Conservation (phyloP, 2,797 vertebrate species). For the Prunella strophiata region DNA sequence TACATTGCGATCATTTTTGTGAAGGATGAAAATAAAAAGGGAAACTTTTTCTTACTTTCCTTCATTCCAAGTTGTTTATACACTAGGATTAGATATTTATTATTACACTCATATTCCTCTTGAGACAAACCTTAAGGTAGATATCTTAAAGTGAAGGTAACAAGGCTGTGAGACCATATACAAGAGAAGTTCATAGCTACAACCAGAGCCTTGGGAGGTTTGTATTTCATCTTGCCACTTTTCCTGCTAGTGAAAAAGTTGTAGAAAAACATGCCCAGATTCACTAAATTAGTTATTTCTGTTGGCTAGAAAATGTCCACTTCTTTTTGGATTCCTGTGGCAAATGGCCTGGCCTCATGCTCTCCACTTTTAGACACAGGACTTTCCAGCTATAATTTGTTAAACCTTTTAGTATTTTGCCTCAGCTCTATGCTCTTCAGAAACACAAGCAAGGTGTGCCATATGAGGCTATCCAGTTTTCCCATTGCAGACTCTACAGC, state of each 20-base stretch:
- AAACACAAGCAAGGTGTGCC: neutral
- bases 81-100: neutral
- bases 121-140: neutral
- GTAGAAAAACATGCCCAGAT: neutral
- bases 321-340: neutral
- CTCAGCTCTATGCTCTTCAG: neutral
- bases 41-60: neutral
- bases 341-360: neutral
- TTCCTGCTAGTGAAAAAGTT: neutral
- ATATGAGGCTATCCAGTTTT: slow-evolving; percentile 10
- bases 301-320: neutral
- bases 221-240: neutral
- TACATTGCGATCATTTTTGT: neutral
- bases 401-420: neutral
- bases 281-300: neutral
- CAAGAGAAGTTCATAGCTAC: neutral
- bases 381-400: neutral
- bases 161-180: neutral
- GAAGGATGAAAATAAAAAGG: neutral
- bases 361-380: neutral
- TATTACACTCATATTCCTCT: neutral
- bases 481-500: neutral
- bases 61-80: neutral
- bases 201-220: neutral
- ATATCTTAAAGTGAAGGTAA: neutral